Evolutionary conservation across 2,888 invertebrate genomes (phyloP).

Genomic region (Monopis laevigella): DNA sequence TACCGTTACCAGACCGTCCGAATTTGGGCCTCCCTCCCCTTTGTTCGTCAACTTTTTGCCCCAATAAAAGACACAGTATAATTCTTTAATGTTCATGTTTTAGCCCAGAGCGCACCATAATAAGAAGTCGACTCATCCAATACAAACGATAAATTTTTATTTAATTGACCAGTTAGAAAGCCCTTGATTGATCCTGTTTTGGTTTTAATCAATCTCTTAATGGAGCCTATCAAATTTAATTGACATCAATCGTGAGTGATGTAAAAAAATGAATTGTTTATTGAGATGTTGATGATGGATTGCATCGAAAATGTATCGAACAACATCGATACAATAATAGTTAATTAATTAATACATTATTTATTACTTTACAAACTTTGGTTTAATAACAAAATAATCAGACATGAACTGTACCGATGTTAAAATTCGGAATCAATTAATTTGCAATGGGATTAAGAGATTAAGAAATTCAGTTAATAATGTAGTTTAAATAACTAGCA

Average conservation of each 20-base stretch:
- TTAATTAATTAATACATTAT: conserved; percentile 11
- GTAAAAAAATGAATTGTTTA: conserved; percentile 31
- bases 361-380: too few species aligned
- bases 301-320: conserved; percentile 8
- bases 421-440: too few species aligned
- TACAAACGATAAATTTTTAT: conserved; percentile 13
- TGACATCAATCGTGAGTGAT: conserved; percentile 43
- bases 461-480: too few species aligned
- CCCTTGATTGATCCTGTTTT: conserved; percentile 20
- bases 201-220: conserved; percentile 52
- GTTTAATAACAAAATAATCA: too few species aligned
- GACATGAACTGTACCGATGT: too few species aligned
- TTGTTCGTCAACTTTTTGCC: conserved; percentile 38
- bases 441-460: too few species aligned
- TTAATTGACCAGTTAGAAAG: conserved; percentile 14
- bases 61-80: conserved; percentile 24
- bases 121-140: conserved; percentile 7
- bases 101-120: conserved; percentile 6
- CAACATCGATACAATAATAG: conserved; percentile 3
- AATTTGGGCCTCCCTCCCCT: conserved; percentile 14
- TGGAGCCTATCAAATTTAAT: conserved; percentile 54
- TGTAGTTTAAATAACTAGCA: too few species aligned
- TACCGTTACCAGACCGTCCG: conserved; percentile 11
- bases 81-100: conserved; percentile 10
- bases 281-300: conserved; percentile 20